Percentiles rank a stretch among this genome's conserved stretches.
Evolutionary conservation across 2,888 invertebrate species (phyloP).

Genomic region (Macroteleia sp.): DNA sequence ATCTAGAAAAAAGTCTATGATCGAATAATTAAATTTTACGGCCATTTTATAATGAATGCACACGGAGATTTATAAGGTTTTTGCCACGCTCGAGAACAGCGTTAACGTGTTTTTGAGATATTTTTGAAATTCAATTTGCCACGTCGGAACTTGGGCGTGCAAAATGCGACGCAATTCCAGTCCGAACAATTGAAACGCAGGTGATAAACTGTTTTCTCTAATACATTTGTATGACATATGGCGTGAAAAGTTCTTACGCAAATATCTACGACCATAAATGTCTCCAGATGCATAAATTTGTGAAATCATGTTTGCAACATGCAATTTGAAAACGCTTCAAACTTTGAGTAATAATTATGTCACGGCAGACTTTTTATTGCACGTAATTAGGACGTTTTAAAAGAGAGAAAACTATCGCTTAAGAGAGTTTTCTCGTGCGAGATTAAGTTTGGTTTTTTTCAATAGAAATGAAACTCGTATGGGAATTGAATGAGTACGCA

Average conservation of each 20-base stretch:
- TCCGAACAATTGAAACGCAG: background rate
- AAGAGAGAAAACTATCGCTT: too few species aligned
- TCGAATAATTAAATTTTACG: conserved; percentile 55
- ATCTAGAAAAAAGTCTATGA: conserved; percentile 51
- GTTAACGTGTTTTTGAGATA: conserved; percentile 35
- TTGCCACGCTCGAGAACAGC: conserved; percentile 2
- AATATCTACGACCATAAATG: background rate
- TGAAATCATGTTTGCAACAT: background rate
- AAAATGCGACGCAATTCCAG: background rate
- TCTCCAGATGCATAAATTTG: background rate
- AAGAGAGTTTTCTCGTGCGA: too few species aligned
- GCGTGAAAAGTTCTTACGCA: conserved; percentile 7
- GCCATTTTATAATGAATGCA: conserved; percentile 39
- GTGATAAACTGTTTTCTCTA: background rate
- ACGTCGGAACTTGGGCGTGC: background rate
- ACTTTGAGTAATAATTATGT: background rate
- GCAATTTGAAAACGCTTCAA: background rate
- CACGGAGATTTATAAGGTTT: conserved; percentile 28
- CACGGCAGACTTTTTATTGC: too few species aligned
- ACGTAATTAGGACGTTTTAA: too few species aligned
- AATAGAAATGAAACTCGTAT: too few species aligned
- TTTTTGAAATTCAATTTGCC: conserved; percentile 21
- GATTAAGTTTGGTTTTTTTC: too few species aligned
- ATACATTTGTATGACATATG: background rate
- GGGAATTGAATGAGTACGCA: too few species aligned